Evolutionary conservation across 2,888 invertebrate genomes (phyloP).

Genomic region (Thecocarcelia acutangulata): DNA sequence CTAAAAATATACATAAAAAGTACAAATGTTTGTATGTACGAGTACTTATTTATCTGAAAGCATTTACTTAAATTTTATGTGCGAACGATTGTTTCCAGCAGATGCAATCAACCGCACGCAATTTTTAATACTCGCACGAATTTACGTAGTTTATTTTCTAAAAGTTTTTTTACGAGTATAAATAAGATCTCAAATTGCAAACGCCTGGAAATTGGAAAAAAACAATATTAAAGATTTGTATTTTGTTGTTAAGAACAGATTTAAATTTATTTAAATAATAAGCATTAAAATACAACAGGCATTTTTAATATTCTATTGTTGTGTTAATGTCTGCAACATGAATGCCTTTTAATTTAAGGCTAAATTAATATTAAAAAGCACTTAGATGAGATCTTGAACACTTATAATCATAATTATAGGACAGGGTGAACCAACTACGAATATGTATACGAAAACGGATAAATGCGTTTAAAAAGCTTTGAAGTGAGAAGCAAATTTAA

Average conservation of each 20-base stretch:
- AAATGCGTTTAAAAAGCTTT: too few species aligned
- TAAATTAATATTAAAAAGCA: not conserved
- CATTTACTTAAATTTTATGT: constrained; percentile 17
- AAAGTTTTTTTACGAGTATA: not conserved
- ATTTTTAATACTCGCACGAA: constrained; percentile 44
- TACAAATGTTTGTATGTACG: too few species aligned
- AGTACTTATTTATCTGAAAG: constrained; percentile 1
- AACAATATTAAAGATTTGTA: not conserved
- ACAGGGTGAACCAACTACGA: too few species aligned
- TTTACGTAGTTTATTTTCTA: constrained; percentile 25
- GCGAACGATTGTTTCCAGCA: constrained; percentile 26
- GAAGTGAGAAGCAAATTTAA: too few species aligned
- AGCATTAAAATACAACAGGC: not conserved
- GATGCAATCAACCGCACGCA: constrained; percentile 63
- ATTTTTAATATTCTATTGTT: constrained; percentile 26
- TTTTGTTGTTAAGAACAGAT: constrained; percentile 9
- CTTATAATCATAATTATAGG: too few species aligned
- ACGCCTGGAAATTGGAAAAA: not conserved
- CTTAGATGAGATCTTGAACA: not conserved
- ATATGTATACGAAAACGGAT: too few species aligned
- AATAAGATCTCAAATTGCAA: constrained; percentile 17
- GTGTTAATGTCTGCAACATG: not conserved
- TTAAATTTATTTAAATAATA: not conserved
- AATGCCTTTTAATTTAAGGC: constrained; percentile 29
- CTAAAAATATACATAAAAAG: not conserved